Conservation (phyloP, 2,888 invertebrate species). For the Nemurella pictetii region DNA sequence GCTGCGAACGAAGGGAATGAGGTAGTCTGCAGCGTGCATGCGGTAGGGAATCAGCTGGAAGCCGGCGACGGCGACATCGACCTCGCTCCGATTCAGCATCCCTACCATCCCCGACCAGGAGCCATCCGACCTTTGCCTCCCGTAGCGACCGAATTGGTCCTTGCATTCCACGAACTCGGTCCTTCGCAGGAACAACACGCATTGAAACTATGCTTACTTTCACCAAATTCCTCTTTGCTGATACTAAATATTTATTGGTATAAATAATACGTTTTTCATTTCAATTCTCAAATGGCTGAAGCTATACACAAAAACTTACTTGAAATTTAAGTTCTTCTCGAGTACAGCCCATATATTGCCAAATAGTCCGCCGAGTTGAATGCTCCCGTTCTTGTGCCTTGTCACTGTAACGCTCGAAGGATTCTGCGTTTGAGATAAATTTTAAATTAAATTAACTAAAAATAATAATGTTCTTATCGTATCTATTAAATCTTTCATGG, state of each 20-base stretch:
- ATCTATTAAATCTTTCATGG: neutral
- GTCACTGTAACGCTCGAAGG: neutral
- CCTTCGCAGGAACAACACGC: neutral
- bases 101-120: conserved; percentile 14
- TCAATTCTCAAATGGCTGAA: neutral
- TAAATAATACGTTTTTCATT: neutral
- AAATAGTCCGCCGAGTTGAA: neutral
- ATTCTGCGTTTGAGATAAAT: neutral
- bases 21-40: neutral
- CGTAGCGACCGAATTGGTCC: neutral
- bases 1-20: conserved; percentile 3
- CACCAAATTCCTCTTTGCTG: neutral
- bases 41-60: neutral
- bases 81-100: neutral
- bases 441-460: neutral
- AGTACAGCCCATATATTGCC: neutral
- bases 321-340: conserved; percentile 3
- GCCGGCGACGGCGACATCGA: neutral
- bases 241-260: too few species aligned
- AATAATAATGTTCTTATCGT: neutral
- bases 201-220: neutral
- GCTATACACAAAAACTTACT: neutral
- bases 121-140: neutral
- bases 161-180: neutral
- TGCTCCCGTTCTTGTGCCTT: neutral